These are phyloP conservation scores for Pterobdella sp. DNA, from an alignment of 2,888 invertebrate genomes.

Conservation along the genomic window DNA sequence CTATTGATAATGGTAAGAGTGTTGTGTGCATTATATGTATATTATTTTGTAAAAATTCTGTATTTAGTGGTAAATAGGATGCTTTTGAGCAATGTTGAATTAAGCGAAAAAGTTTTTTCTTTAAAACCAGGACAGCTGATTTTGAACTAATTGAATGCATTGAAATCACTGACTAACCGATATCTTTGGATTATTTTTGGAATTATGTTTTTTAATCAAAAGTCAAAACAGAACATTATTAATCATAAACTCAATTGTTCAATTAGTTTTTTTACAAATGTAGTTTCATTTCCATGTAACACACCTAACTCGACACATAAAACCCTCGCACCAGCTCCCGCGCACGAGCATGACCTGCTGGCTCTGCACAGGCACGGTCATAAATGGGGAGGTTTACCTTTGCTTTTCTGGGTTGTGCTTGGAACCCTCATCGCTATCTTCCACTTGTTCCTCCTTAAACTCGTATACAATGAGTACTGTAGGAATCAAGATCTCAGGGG, in stretches of 20 bases:
- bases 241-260: too few species aligned
- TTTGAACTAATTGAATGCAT: too few species aligned
- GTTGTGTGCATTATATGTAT: constrained; percentile 6
- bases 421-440: constrained; percentile 78
- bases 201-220: too few species aligned
- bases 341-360: constrained; percentile 81
- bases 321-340: constrained; percentile 63
- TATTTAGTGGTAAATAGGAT: too few species aligned
- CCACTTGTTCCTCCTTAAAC: constrained; percentile 82
- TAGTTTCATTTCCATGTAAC: not conserved
- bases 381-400: constrained; percentile 77
- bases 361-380: constrained; percentile 83
- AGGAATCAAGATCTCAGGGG: not conserved
- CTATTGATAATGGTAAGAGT: constrained; percentile 58
- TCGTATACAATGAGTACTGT: constrained; percentile 82
- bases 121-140: too few species aligned
- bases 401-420: constrained; percentile 83
- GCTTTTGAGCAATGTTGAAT: too few species aligned
- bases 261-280: not conserved
- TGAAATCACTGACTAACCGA: too few species aligned
- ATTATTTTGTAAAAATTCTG: too few species aligned
- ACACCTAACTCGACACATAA: not conserved
- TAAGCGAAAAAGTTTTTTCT: too few species aligned
- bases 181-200: too few species aligned
- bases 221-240: too few species aligned